A percentile compares a stretch with the other conserved stretches of the same genome.
These are phyloP conservation scores for Sylvilagus bachmani DNA, from an alignment of 2,113 vertebrate species.

Conservation along the genomic window DNA sequence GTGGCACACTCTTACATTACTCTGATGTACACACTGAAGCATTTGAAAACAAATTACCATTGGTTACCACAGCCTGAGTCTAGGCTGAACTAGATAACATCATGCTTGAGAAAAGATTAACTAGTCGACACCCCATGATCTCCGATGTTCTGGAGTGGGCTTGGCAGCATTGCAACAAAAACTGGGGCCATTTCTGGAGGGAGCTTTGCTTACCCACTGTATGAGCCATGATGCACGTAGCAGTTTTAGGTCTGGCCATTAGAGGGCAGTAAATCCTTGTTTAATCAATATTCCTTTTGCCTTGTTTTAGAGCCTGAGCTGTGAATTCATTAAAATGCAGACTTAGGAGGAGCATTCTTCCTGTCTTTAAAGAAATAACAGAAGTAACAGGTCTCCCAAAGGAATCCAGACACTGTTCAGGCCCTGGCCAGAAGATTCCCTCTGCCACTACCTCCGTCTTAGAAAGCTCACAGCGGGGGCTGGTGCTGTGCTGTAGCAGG, in stretches of 20 bases:
- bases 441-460: neutral
- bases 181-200: neutral
- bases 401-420: neutral
- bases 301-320: neutral
- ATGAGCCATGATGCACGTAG: neutral
- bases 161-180: neutral
- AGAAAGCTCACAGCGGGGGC: no score
- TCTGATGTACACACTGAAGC: neutral
- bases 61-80: neutral
- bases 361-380: conserved; percentile 27
- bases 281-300: conserved; percentile 55
- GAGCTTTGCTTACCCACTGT: neutral
- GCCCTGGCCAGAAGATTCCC: neutral
- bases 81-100: neutral
- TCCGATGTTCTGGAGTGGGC: neutral
- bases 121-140: neutral
- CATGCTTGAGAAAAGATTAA: neutral
- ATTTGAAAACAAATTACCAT: no score
- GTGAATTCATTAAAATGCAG: neutral
- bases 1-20: neutral
- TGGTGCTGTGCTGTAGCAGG: no score
- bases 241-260: conserved; percentile 79
- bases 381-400: neutral
- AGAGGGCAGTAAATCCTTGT: conserved; percentile 85
- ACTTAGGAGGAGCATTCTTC: neutral